These are phyloP conservation scores for Arge pagana DNA, from an alignment of 2,888 invertebrate species.

Conservation along the genomic window DNA sequence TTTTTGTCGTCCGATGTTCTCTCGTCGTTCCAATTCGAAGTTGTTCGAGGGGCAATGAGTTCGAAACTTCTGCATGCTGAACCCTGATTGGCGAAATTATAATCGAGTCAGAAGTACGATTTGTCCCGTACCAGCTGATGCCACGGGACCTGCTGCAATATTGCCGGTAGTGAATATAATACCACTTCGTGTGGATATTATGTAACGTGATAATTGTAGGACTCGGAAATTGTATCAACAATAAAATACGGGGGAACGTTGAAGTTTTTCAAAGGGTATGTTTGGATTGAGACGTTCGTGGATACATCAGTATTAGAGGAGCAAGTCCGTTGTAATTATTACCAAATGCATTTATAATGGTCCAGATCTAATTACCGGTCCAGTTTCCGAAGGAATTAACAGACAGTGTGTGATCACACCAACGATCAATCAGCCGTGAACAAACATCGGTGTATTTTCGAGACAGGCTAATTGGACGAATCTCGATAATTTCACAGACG, in stretches of 20 bases:
- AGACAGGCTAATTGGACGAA: constrained; percentile 19
- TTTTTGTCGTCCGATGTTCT: too few relatives aligned
- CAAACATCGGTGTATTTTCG: constrained; percentile 20
- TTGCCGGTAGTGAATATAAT: too few relatives aligned
- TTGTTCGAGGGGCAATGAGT: too few relatives aligned
- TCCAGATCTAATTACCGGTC: constrained; percentile 22
- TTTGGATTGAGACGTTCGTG: constrained; percentile 53
- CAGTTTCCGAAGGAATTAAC: not conserved
- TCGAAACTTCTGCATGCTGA: too few relatives aligned
- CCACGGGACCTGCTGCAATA: too few relatives aligned
- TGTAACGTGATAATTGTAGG: constrained; percentile 40
- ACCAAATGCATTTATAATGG: constrained; percentile 38
- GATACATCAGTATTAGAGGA: constrained; percentile 42
- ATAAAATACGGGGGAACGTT: constrained; percentile 45
- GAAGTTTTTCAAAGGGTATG: too few relatives aligned
- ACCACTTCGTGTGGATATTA: too few relatives aligned
- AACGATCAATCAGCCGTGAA: constrained; percentile 8
- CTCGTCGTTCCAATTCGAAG: too few relatives aligned
- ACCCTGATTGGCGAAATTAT: too few relatives aligned
- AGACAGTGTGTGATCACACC: constrained; percentile 10
- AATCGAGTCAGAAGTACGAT: too few relatives aligned
- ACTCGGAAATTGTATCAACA: constrained; percentile 43
- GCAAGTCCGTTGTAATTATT: constrained; percentile 31
- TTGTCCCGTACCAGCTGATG: too few relatives aligned
- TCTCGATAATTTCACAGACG: constrained; percentile 19